Base-by-base conservation (phyloP, 2,888 invertebrate genomes). In the Morpho deidamia region DNA sequence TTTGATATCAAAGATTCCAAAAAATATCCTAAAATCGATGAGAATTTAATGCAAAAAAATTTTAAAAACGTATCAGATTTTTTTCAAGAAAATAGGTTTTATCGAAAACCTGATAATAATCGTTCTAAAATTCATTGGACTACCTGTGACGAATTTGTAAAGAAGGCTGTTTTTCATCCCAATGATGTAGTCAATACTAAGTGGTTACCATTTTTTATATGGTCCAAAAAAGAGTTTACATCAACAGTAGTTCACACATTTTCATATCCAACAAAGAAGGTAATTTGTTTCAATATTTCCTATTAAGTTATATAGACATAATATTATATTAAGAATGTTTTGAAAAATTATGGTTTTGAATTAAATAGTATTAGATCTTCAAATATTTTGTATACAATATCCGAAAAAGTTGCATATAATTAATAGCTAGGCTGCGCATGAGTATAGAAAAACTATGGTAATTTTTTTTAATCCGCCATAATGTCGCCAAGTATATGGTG, bases 181-280 rank as follows among this genome's bases (percentile, higher is more conserved):
- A 70, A 72, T 43, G 77, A 83, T 44, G 67, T 84, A 12, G 63
- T 82, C 0, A 64, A 78, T 40, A 59, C 76, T 1, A 66, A 72
- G 12, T 85, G 84, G 84, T 63, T 78, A 1, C 82, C 84, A 5
- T 84, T 84, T 64, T 84, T 71, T 44, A 55, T 75, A 14, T 85
- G 84, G 84, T 65, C 74, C n/a, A n/a, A 53, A 2, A 48, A 43
- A 38, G 11, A 39, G 7, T 44, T 52, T 11, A 7, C 38, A 0
- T 4, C 43, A 7, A 55, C 74, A 7, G 34, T 54, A 5, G 45
- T 73, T 32, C 76, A 83, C 51, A 74, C 51, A 45, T 83, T 83
- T 57, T 58, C 64, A 10, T 72, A 69, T 60, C 82, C 82, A 8
- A 74, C 78, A 2, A 67, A 68, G 53, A 77, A 75, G 73, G 83